Percentiles rank a stretch among this genome's conserved stretches.
These are phyloP conservation scores for Eulemur rufifrons DNA, from an alignment of 2,113 vertebrate species.

Conservation along the genomic window DNA sequence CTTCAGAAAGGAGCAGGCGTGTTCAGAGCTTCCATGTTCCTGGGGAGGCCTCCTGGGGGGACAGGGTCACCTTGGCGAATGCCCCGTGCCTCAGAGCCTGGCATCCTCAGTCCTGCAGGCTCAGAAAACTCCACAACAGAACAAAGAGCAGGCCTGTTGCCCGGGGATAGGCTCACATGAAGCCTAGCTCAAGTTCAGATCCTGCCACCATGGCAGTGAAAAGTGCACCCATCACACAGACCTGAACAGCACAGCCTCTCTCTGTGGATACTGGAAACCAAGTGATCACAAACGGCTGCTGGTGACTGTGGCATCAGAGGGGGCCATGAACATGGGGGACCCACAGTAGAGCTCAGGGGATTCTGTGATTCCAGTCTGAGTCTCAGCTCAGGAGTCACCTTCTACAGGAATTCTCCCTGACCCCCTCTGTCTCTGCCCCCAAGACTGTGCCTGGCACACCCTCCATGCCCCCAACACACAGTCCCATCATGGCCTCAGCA, in stretches of 20 bases:
- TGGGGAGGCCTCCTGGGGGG: background rate
- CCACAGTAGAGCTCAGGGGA: background rate
- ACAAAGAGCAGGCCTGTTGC: background rate
- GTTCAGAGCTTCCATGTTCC: background rate
- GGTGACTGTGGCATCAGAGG: background rate
- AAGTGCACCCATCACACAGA: background rate
- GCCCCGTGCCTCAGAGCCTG: background rate
- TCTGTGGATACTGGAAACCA: background rate
- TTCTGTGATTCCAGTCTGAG: background rate
- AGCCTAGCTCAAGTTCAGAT: background rate
- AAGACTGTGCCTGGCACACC: background rate
- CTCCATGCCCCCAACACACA: too few relatives aligned
- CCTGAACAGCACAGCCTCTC: accelerated
- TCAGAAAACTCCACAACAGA: background rate
- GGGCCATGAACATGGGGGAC: too few relatives aligned
- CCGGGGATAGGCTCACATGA: background rate
- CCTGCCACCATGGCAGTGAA: background rate
- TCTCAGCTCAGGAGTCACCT: background rate
- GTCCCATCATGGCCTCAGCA: background rate
- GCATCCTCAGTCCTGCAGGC: background rate
- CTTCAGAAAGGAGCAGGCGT: background rate
- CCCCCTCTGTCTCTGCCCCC: background rate
- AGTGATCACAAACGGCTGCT: background rate
- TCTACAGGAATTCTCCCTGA: background rate
- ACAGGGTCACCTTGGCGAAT: background rate